Base-by-base conservation (phyloP, 2,113 vertebrate species). In the Anser cygnoides region DNA sequence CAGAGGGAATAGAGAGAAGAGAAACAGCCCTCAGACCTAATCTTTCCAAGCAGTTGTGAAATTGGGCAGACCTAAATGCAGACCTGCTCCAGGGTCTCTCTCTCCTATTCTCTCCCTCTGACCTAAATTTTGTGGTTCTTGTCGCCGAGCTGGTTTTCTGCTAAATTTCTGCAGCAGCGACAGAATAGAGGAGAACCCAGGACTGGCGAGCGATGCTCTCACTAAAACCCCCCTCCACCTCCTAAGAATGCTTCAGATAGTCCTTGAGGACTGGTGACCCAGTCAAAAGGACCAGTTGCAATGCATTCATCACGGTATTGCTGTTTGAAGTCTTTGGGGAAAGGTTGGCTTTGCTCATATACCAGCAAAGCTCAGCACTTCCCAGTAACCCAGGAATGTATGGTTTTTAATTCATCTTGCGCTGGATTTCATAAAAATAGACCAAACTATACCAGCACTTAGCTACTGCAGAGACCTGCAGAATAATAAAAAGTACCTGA, bases 141-240 rank as follows among this genome's bases (percentile, higher is more conserved):
- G 22, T n/a, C 11, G 15, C 33, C 26, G 28, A 41, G 63, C 50
- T 75, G n/a, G 4, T 46, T 77, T 63, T 49, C 44, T 74, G 15
- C 19, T 54, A 4, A 15, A 10, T 9, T 72, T 57, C n/a, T n/a
- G 22, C 16, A 54, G 41, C 43, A 67, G 72, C 23, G 62, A n/a
- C 0, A 16, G 20, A 29, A 33, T 0, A 6, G 55, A 71, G 15
- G 23, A 87, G 61, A 52, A 68, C 3, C 29, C 43, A 14, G n/a
- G 10, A 23, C 43, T n/a, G 8, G 5, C 39, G 31, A 41, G 35
- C 12, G 33, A 82, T 14, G 22, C 26, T 61, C 26, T 71, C 50
- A 8, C 3, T 50, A 55, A 67, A 84, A 43, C 12, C 15, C 46
- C 46, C 9, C 41, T 55, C 59, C 0, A 0, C 11, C 18, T 61